Conservation (phyloP, 2,888 invertebrate species). For the Caenorhabditis becei region DNA sequence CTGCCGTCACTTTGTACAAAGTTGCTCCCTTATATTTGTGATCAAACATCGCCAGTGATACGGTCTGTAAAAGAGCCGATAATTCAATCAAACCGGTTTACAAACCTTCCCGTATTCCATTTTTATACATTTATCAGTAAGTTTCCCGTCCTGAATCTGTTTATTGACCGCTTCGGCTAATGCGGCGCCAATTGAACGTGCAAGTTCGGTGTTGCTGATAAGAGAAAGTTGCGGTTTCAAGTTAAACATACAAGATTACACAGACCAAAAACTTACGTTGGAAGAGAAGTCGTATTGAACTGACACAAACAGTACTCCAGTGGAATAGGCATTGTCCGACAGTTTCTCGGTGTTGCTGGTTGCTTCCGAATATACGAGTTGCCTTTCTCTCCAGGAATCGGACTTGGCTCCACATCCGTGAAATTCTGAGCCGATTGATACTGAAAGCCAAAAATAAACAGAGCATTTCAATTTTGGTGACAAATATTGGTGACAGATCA, state of each 20-base stretch:
- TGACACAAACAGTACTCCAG: constrained; percentile 71
- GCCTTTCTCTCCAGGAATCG: constrained; percentile 59
- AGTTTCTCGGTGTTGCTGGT: constrained; percentile 51
- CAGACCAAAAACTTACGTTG: constrained; percentile 18
- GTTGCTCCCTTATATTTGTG: constrained; percentile 43
- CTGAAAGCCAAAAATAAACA: constrained; percentile 38
- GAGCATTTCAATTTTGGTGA: not conserved
- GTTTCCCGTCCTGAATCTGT: constrained; percentile 26
- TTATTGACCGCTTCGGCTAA: constrained; percentile 33
- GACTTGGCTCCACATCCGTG: constrained; percentile 27
- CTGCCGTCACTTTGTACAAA: constrained; percentile 37
- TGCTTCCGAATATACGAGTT: constrained; percentile 65
- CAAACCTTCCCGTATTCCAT: constrained; percentile 53
- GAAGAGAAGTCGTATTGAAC: constrained; percentile 27
- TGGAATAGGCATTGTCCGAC: constrained; percentile 64
- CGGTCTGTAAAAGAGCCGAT: constrained; percentile 24
- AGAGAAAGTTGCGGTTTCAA: not conserved
- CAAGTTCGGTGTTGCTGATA: constrained; percentile 38
- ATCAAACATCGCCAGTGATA: constrained; percentile 31
- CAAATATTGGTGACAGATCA: too few species aligned
- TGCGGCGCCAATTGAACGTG: constrained; percentile 28
- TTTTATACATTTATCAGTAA: constrained; percentile 38
- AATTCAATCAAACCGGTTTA: not conserved
- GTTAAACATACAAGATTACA: not conserved
- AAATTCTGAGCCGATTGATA: constrained; percentile 49